phyloP scores from a whole-genome alignment of 2,888 invertebrate genomes.

The Conchocele bisecta region DNA sequence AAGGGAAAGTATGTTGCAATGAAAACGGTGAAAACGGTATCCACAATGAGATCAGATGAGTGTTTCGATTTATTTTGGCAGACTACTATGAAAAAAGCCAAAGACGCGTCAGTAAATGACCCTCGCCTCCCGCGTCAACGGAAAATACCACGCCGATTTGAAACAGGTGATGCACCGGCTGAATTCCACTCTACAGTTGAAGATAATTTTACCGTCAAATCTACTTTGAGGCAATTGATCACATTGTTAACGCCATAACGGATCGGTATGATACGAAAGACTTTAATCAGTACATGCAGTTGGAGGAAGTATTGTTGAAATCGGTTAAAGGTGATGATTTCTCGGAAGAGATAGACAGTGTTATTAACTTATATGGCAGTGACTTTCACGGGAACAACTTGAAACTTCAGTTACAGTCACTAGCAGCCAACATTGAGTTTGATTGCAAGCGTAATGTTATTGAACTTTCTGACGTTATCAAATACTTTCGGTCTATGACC shows the following conservation, averaged over 20 bases:
- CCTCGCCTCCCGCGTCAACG: too few species aligned
- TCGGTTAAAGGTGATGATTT: background rate
- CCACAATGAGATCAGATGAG: slow-evolving; percentile 12
- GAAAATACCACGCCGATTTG: too few species aligned
- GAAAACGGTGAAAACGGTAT: background rate
- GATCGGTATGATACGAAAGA: slow-evolving; percentile 35
- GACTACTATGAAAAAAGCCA: background rate
- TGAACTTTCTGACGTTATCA: background rate
- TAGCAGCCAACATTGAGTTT: background rate
- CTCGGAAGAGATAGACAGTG: background rate
- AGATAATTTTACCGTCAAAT: slow-evolving; percentile 20
- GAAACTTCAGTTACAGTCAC: slow-evolving; percentile 3
- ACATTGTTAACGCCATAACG: slow-evolving; percentile 10
- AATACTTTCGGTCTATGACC: background rate
- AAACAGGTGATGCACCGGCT: too few species aligned
- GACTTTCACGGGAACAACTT: slow-evolving; percentile 7
- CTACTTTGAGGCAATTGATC: slow-evolving; percentile 35
- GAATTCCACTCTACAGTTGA: slow-evolving; percentile 10
- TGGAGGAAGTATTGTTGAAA: slow-evolving; percentile 35
- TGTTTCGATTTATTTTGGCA: slow-evolving; percentile 25
- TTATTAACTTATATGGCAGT: background rate
- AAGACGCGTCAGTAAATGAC: too few species aligned
- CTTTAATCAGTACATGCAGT: slow-evolving; percentile 12
- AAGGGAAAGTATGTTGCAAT: slow-evolving; percentile 22
- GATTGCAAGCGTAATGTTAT: background rate